Percentiles rank a stretch among this genome's conserved stretches.
phyloP scores from a whole-genome alignment of 2,888 invertebrate species.

The Phyto melanocephala region DNA sequence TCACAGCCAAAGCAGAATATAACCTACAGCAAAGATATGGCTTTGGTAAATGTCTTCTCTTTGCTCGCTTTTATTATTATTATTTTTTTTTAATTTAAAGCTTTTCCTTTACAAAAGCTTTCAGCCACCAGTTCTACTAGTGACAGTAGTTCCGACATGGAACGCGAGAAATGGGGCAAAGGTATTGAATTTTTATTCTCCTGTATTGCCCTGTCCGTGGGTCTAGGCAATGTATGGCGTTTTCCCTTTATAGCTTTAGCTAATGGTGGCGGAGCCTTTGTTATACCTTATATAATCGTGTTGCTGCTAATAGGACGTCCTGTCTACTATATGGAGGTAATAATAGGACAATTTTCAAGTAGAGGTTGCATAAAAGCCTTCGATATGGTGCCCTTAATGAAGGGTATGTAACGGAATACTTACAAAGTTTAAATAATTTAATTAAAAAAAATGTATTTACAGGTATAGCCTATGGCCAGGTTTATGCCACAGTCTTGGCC shows the following conservation, averaged over 20 bases:
- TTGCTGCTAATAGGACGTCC: conserved; percentile 83
- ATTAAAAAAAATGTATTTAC: background rate
- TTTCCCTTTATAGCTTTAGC: conserved; percentile 84
- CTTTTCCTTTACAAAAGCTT: background rate
- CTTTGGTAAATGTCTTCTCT: conserved; percentile 71
- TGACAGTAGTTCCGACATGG: conserved; percentile 35
- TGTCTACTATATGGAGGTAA: conserved; percentile 86
- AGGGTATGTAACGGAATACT: conserved; percentile 80
- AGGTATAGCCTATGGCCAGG: conserved; percentile 82
- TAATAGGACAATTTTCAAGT: conserved; percentile 86
- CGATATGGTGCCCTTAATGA: conserved; percentile 84
- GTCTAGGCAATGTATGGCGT: conserved; percentile 84
- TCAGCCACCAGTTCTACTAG: conserved; percentile 60
- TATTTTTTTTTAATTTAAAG: background rate
- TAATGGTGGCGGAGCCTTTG: conserved; percentile 85
- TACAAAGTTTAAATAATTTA: background rate
- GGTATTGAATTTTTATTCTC: conserved; percentile 84
- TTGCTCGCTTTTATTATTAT: background rate
- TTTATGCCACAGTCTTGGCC: conserved; percentile 81
- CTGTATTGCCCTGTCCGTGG: conserved; percentile 81
- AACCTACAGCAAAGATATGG: conserved; percentile 66
- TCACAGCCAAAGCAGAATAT: conserved; percentile 60
- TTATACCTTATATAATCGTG: conserved; percentile 84
- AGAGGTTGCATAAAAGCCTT: conserved; percentile 84
- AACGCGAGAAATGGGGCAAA: conserved; percentile 81